Evolutionary conservation across 2,797 vertebrate genomes (phyloP), one percentile per base, ranked within the genome.

Genomic region (Phrynocephalus forsythii): DNA sequence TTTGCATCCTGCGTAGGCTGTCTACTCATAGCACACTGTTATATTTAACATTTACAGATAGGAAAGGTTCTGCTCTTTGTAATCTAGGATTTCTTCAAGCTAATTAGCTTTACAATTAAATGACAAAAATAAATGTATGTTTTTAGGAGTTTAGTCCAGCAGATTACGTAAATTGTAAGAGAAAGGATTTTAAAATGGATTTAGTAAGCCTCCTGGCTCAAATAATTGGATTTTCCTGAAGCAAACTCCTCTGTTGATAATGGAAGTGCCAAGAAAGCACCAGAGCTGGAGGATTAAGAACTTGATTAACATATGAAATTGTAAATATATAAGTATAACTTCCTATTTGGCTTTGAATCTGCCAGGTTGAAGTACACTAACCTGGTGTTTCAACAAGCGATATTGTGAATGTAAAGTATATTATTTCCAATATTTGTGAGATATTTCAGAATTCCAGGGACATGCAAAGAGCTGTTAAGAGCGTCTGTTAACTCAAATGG

Each of bases 171-270:
- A 92, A 89, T 1, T 3, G 24, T 84, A 90, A 85, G 84, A 84
- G 83, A 0, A 87, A 85, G 87, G 33, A 4, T 67, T 89, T 94
- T 90, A 60, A 24, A 85, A 67, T 72, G 26, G 18, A 90, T 85
- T 94, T 73, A 86, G 22, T 93, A 92, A 92, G 85, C 69, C 66
- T 66, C 0, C 91, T 86, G 1, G 28, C 67, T 86, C 10, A 87
- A 91, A 86, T 77, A 89, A 86, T 84, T 92, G 15, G 78, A 87
- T 93, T 92, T 94, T 93, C n/a, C 85, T 33, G 60, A 44, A 60
- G 18, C 79, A 33, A 87, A 91, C 33, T 80, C 56, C 9, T 85
- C 38, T 92, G 89, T 2, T 82, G 52, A 9, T 68, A 93, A 88
- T 0, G 0, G 9, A 76, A 77, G 5, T 33, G 81, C 13, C 79